Evolutionary conservation across 2,888 invertebrate genomes (phyloP).

Genomic region (Sesia bembeciformis): DNA sequence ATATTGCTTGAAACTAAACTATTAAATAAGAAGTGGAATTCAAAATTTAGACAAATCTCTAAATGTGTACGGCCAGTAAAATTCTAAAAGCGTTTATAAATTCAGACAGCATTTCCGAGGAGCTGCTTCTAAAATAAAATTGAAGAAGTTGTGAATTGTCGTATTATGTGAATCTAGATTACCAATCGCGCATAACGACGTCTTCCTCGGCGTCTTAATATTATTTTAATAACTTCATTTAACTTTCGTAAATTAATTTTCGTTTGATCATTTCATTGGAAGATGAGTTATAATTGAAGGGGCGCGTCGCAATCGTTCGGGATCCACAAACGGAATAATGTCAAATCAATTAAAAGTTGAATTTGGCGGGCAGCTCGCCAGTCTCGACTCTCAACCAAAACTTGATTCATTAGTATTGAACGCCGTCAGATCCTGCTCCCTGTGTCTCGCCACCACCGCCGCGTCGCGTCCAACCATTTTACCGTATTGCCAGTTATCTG

Average conservation of each 20-base stretch:
- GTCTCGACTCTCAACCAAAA: constrained; percentile 32
- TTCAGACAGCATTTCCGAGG: background rate
- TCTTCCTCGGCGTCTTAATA: constrained; percentile 22
- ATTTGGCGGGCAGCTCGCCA: constrained; percentile 54
- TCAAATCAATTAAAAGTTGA: constrained; percentile 71
- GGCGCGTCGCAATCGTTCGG: constrained; percentile 47
- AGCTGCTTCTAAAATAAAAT: background rate
- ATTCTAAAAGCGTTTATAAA: too few species aligned
- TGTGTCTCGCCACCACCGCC: constrained; percentile 13
- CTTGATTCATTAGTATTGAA: constrained; percentile 61
- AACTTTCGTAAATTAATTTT: constrained; percentile 66
- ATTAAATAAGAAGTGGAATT: too few species aligned
- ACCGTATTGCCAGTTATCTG: constrained; percentile 39
- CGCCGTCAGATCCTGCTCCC: constrained; percentile 4
- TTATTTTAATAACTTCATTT: constrained; percentile 51
- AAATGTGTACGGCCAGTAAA: too few species aligned
- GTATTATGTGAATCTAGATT: constrained; percentile 2
- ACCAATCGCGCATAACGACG: constrained; percentile 29
- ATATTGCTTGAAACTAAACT: too few species aligned
- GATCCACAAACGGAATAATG: constrained; percentile 66
- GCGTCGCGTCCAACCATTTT: background rate
- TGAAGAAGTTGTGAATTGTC: background rate
- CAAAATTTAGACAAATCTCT: too few species aligned
- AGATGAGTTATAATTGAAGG: constrained; percentile 66
- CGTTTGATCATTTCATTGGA: constrained; percentile 62